These are phyloP conservation scores for Urosaurus nigricauda DNA, from an alignment of 2,797 vertebrate genomes.

Conservation along the genomic window DNA sequence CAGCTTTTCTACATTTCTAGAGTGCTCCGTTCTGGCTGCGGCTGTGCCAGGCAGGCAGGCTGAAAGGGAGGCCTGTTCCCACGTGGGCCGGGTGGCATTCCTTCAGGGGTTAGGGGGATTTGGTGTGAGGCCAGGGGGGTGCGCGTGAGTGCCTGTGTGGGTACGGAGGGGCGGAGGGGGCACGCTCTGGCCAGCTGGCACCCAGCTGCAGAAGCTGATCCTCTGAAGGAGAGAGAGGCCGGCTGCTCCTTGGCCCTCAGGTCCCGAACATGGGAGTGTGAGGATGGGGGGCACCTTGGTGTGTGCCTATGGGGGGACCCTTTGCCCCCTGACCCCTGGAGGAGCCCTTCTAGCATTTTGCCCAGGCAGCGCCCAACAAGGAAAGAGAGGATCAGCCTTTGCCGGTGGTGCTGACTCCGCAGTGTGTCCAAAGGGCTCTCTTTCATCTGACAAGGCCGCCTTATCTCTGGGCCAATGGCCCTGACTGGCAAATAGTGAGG, in stretches of 20 bases:
- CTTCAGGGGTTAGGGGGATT: conserved; percentile 59
- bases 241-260: too few species aligned
- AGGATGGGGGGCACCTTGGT: too few species aligned
- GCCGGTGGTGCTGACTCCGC: too few species aligned
- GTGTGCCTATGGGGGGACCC: too few species aligned
- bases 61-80: conserved; percentile 46
- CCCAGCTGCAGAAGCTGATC: conserved; percentile 28
- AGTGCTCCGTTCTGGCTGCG: too few species aligned
- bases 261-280: too few species aligned
- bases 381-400: too few species aligned
- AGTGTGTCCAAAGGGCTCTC: background rate
- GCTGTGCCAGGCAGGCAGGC: background rate
- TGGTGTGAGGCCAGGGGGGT: background rate
- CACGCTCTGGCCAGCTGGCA: conserved; percentile 12
- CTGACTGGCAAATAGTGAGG: too few species aligned
- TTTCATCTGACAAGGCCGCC: background rate
- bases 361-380: too few species aligned
- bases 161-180: background rate
- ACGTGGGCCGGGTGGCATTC: conserved; percentile 50
- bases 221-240: too few species aligned
- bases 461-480: background rate
- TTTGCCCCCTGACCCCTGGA: too few species aligned
- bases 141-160: background rate
- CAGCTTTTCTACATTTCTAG: background rate
- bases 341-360: too few species aligned